A percentile compares a stretch with the other conserved stretches of the same genome.
phyloP scores from a whole-genome alignment of 2,888 invertebrate genomes.

The Dasypolia templi region DNA sequence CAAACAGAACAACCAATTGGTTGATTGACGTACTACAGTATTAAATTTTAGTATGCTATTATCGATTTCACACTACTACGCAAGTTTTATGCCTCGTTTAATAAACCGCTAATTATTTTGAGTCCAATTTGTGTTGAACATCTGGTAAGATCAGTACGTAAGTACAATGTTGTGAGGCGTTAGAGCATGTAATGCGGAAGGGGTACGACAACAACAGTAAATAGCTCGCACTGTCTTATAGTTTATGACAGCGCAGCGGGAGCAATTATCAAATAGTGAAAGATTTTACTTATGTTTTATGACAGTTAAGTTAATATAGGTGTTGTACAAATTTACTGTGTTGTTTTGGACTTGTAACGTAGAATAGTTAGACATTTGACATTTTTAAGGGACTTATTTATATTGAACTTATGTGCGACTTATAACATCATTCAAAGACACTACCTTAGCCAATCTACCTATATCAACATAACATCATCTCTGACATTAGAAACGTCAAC shows the following conservation, averaged over 20 bases:
- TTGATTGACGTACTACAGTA: slow-evolving; percentile 57
- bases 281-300: slow-evolving; percentile 34
- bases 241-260: slow-evolving; percentile 43
- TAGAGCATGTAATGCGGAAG: slow-evolving; percentile 49
- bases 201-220: slow-evolving; percentile 37
- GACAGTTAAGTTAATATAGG: background rate
- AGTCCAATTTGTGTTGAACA: slow-evolving; percentile 63
- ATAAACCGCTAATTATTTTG: slow-evolving; percentile 82
- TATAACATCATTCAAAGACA: no score
- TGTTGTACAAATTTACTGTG: slow-evolving; percentile 16
- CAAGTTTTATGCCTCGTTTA: slow-evolving; percentile 78
- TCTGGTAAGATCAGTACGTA: slow-evolving; percentile 52
- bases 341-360: slow-evolving; percentile 7
- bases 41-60: slow-evolving; percentile 76
- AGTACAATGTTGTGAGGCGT: slow-evolving; percentile 44
- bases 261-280: slow-evolving; percentile 45
- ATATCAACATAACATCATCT: background rate
- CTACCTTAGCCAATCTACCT: background rate
- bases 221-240: slow-evolving; percentile 50
- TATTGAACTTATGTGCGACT: background rate
- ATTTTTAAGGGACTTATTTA: background rate
- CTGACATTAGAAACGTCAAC: slow-evolving; percentile 54
- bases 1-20: slow-evolving; percentile 58
- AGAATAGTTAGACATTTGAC: background rate
- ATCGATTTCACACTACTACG: slow-evolving; percentile 78